Base-by-base conservation (phyloP, 2,113 vertebrate species). In the Australoheros scitulus region DNA sequence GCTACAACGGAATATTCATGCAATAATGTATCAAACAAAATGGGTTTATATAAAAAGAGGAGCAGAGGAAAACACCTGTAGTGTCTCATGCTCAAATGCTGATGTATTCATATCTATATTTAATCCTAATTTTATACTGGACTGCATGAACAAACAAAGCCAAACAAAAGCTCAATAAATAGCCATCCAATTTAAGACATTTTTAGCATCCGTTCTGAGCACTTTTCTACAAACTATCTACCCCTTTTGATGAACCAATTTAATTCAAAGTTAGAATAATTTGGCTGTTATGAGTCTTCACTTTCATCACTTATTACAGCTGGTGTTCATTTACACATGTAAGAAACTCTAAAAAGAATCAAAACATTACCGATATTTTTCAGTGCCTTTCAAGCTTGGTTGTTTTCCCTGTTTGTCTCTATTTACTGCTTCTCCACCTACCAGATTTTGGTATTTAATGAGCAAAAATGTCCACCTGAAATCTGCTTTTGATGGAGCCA, bases 371-470 rank as follows among this genome's bases (percentile, higher is more conserved):
- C 50, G 38, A 72, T 65, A 61, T 76, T 75, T 59, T 41, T 36
- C 29, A 59, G 29, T 22, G 41, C 3, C 29, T 18, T 26, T 59
- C 18, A 32, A 11, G 32, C 52, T 76, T 59, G 64, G 41, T 34
- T 80, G 29, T 77, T 50, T 56, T 77, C 11, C 29, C 24, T 3
- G 29, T 29, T 29, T 29, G 29, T 82, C 50, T 82, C 13, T 58
- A 11, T 87, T 70, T 78, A 56, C 63, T 38, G 70, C 76, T 59
- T 29, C 1, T 50, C 41, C 7, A 1, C 1, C 32, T 75, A 24
- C n/a, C 47, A 75, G 6, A 3, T 50, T 77, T 79, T 50, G 24
- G 29, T 58, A 72, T 83, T 76, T 82, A 81, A 88, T 32, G 6
- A 87, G 79, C 59, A 75, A 41, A 74, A 68, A 52, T 59, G 24